These are phyloP conservation scores for Galaxias olidus DNA, from an alignment of 2,797 vertebrate species.

Conservation along the genomic window DNA sequence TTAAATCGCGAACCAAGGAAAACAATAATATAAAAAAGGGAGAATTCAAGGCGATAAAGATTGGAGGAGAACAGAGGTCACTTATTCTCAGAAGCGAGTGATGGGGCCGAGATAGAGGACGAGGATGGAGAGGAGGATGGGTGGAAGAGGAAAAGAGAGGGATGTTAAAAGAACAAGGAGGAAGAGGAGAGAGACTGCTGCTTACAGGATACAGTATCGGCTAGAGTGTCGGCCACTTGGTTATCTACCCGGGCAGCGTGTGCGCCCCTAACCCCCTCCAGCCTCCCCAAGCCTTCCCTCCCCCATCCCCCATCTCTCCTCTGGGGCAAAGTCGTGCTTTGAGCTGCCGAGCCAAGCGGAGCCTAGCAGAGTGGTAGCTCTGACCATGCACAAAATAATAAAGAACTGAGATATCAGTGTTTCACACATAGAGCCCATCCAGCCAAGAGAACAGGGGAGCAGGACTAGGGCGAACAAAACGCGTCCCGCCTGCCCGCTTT, in stretches of 20 bases:
- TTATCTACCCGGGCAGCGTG: constrained; percentile 1
- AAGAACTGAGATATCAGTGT: constrained; percentile 34
- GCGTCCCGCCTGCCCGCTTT: constrained; percentile 1
- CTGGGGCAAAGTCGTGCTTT: constrained; percentile 4
- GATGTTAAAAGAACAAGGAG: background rate
- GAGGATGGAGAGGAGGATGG: background rate
- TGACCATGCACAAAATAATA: constrained; percentile 41
- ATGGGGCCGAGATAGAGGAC: background rate
- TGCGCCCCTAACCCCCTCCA: background rate
- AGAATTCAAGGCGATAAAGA: no score
- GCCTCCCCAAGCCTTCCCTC: background rate
- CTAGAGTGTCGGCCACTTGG: background rate
- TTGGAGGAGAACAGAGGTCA: background rate
- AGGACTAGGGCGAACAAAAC: no score
- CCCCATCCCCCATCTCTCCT: constrained; percentile 5
- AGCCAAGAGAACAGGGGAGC: background rate
- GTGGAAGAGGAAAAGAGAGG: background rate
- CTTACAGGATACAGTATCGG: background rate
- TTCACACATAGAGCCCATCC: background rate
- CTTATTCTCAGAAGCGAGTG: background rate
- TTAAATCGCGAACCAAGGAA: background rate
- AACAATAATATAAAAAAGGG: background rate
- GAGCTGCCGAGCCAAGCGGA: constrained; percentile 16
- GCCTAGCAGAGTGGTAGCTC: constrained; percentile 21
- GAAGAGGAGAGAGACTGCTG: background rate